Evolutionary conservation across 2,888 invertebrate genomes (phyloP).

Genomic region (Cancer borealis): DNA sequence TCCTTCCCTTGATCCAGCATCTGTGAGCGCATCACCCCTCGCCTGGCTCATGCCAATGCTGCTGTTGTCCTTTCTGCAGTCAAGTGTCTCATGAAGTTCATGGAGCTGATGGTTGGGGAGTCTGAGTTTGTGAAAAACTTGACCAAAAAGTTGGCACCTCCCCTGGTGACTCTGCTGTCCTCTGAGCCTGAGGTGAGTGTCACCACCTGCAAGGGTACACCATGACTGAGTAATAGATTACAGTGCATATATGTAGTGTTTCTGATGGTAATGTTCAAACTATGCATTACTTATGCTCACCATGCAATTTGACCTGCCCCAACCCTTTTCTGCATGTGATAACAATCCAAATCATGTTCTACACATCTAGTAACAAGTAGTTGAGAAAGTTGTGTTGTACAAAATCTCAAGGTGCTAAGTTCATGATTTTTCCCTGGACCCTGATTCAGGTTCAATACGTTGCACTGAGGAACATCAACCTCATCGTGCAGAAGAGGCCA

Average conservation of each 20-base stretch:
- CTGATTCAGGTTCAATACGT: slow-evolving; percentile 92
- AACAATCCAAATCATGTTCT: not conserved
- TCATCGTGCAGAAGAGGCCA: slow-evolving; percentile 99
- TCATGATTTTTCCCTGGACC: not conserved
- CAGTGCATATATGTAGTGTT: too few relatives aligned
- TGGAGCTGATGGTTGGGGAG: slow-evolving; percentile 97
- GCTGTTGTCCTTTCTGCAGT: slow-evolving; percentile 99
- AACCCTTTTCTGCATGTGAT: not conserved
- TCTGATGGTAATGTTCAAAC: not conserved
- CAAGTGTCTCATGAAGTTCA: slow-evolving; percentile 98
- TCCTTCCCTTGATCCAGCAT: slow-evolving; percentile 83
- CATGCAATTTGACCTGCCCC: not conserved
- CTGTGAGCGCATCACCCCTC: slow-evolving; percentile 97
- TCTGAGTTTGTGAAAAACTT: slow-evolving; percentile 95
- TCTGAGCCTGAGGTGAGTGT: slow-evolving; percentile 92
- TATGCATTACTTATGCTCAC: not conserved
- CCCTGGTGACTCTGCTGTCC: slow-evolving; percentile 96
- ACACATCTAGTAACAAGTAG: not conserved
- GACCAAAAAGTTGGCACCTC: slow-evolving; percentile 98
- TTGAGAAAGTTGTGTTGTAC: not conserved
- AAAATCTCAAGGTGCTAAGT: not conserved
- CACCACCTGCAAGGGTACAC: not conserved
- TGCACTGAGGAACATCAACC: slow-evolving; percentile 97
- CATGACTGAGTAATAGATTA: too few relatives aligned
- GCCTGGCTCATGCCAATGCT: slow-evolving; percentile 98